Evolutionary conservation across 1,140 invertebrate genomes (phyloP), one percentile per base, ranked within the genome.

Genomic region (Drosophila gunungcola): DNA sequence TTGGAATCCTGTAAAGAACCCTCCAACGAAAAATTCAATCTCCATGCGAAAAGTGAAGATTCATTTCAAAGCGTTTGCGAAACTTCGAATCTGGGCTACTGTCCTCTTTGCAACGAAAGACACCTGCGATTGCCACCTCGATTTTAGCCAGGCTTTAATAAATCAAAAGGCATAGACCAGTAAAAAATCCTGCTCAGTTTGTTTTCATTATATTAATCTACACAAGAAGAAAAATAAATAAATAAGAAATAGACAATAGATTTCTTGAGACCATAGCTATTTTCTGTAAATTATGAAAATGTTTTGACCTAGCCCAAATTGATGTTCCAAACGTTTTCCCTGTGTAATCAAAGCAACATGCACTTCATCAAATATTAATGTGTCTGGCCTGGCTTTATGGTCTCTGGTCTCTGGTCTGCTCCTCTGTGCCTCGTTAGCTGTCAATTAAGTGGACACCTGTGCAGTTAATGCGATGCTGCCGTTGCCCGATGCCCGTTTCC

Each of bases 361-460:
- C 77, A 76, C 62, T 82, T 88, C 68, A 79, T 88, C 82, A 86
- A 81, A 75, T 54, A 79, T 82, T 83, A 70, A 88, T 88, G 75
- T 64, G 77, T 48, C 69, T 74, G 48, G 60, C 42, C 58, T 48
- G 32, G 52, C 42, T 34, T 70, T 62, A 13, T 36, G 48, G 64
- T 76, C 46, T 49, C 27, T 36, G 48, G 64, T 76, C 41, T 49
- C 27, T 49, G 52, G 64, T 65, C 55, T 67, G 61, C 46, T 43
- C 73, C 74, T 63, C 53, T 53, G 69, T 69, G 74, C 46, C 75
- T 86, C 83, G 83, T 86, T 86, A 69, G 70, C 83, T 86, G 83
- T 86, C 83, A 86, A 86, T 86, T 86, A 86, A 86, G 49, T 86
- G 79, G 83, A 86, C 83, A 86, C 83, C 83, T 86, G 83, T 81